Evolutionary conservation across 1,140 invertebrate genomes (phyloP), one percentile per base, ranked within the genome.

Genomic region (Ceratoteleas bidentatus): DNA sequence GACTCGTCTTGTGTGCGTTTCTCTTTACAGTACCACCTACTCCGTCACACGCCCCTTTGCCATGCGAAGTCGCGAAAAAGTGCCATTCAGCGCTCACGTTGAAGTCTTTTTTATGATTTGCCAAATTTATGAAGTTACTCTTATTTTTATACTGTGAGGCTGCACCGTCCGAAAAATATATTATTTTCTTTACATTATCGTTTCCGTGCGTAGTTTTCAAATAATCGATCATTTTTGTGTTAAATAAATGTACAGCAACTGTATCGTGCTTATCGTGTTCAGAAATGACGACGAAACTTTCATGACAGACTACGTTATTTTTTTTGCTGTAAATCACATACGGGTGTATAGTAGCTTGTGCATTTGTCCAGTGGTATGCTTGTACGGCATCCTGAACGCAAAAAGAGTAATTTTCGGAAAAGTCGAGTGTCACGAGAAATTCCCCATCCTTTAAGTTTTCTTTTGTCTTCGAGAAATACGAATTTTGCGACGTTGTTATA

Each of bases 91-190:
- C 62, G 40, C 43, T 43, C 4, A 65, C 43, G 53, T 54, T 54
- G 11, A 54, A 54, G 53, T 65, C 62, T 36, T 38, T 52, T 7
- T 65, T 7, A 49, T 54, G 62, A 10, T 65, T 3, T 36, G 32
- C 0, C 7, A 65, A 52, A 52, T 65, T 65, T 4, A 65, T 8
- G 33, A 65, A 65, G 43, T 65, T 65, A 1, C 43, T 64, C 43
- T 65, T 66, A 14, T 66, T 66, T 56, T 66, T 66, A 11, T 65
- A 65, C n/a, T 56, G 64, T 38, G 53, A 53, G 11, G 52, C 52
- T 53, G 52, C 52, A 53, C 24, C 32, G 33, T 53, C 24, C 32
- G 52, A 33, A 33, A 53, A 53, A 33, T 53, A 53, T 10, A 33
- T 14, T 9, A 56, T 14, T 38, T 56, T 56, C 15, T 56, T 56